Evolutionary conservation across 2,113 vertebrate species (phyloP), one percentile per base, ranked within the genome.

Genomic region (Zootoca vivipara): DNA sequence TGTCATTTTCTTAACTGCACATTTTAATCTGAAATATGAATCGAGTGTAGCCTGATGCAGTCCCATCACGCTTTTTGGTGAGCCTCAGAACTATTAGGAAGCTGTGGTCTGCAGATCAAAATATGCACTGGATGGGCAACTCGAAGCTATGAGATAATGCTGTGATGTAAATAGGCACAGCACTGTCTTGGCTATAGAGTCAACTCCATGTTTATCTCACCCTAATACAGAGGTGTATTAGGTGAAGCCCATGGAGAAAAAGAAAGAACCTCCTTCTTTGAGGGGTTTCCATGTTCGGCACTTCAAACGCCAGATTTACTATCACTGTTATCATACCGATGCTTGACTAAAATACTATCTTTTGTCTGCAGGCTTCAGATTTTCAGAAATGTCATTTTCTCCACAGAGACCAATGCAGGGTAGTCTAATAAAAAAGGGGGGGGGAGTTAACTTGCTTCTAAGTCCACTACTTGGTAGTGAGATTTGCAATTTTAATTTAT

Each of bases 301-400:
- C 87, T 88, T 88, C 81, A 78, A 78, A 88, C 40, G 69, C 30
- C 38, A 62, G 86, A 74, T 87, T 74, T 82, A 87, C 77, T 70
- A 78, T 88, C 42, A 38, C 87, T 38, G 42, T 83, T 83, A 88
- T 88, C 87, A 82, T 73, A 58, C 70, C 70, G 69, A 87, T n/a
- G 81, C 74, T 73, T 56, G 24, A 67, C 40, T 62, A 38, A 88
- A 77, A 88, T 77, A 69, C 81, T 88, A 77, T 88, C 80, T 78
- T 87, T 88, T 56, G 73, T 88, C 81, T 69, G 72, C 81, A 88
- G 81, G 65, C 73, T 69, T 72, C 58, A 78, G 82, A 52, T 69
- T 78, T 78, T 73, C 26, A 30, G 69, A 88, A 88, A 88, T 89
- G 42, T 89, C 80, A 88, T 75, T 74, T 18, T 38, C 42, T 35